Base-by-base conservation (phyloP, 2,888 invertebrate species). In the Andricus quercusramuli region DNA sequence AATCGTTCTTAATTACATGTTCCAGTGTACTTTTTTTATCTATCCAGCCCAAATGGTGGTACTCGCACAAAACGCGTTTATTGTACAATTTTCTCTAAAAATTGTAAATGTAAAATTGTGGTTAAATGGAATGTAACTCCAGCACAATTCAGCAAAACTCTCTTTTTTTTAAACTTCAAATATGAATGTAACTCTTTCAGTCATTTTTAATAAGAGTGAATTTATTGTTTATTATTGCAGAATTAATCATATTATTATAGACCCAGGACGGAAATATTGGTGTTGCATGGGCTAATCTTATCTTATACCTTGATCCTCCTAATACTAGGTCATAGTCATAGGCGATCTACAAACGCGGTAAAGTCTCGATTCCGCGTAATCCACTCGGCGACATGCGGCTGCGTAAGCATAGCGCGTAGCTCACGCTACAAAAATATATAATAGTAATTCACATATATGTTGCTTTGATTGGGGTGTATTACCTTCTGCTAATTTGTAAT, bases 221-320 rank as follows among this genome's bases (percentile, higher is more conserved):
- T 11, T 56, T 56, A n/a, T 51, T 47, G 17, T 17, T 47, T 47
- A 47, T 59, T 59, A 56, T 11, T 56, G 56, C n/a, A 9, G 56
- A 56, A n/a, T 47, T 17, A 47, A 47, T 47, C 47, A 47, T 1
- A 47, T 17, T 47, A 47, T 17, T 47, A 17, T 11, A 15, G 17
- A 17, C 4, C 47, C 17, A 47, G 47, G 17, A 17, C 47, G n/a
- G 11, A 1, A 78, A 79, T 78, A 79, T 77, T 78, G 79, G 84
- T 79, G 80, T 83, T 88, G 86, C 86, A 85, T 83, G 51, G 81
- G 82, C 85, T 89, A 90, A 90, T 90, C 90, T 90, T 90, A 90
- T 90, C 90, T 90, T 90, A 90, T 90, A 89, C 89, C 84, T 81
- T 87, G 87, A 90, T 89, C 88, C 88, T 86, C 86, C 85, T 87